Conservation (phyloP, 2,888 invertebrate species). For the Stenurella melanura region DNA sequence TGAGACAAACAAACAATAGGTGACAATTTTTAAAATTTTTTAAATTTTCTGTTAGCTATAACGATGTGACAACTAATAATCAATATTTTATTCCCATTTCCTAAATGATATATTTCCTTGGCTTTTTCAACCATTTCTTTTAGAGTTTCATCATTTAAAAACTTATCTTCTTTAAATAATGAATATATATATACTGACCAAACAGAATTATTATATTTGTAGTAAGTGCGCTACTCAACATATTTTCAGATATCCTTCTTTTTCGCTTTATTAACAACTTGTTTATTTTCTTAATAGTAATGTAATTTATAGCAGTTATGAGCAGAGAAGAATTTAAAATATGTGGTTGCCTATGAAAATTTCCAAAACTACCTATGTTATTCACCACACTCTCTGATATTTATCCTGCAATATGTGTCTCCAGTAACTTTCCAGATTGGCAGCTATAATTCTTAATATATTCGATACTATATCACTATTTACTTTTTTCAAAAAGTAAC, state of each 20-base stretch:
- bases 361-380: conserved; percentile 44
- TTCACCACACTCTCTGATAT: conserved; percentile 60
- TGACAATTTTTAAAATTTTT: no score
- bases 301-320: conserved; percentile 58
- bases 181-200: no score
- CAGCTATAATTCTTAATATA: conserved; percentile 59
- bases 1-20: no score
- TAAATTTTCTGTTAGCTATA: no score
- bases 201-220: no score
- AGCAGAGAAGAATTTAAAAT: conserved; percentile 56
- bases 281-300: conserved; percentile 63
- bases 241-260: conserved; percentile 59
- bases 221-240: conserved; percentile 52
- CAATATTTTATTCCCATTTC: conserved; percentile 5
- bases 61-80: no score
- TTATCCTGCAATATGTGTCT: conserved; percentile 64
- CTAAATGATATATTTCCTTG: conserved; percentile 44
- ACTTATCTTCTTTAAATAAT: conserved; percentile 54
- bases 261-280: conserved; percentile 64
- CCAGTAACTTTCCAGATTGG: conserved; percentile 63
- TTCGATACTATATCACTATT: conserved; percentile 62
- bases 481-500: conserved; percentile 65
- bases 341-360: conserved; percentile 47
- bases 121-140: conserved; percentile 47
- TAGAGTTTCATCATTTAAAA: conserved; percentile 50